Percentiles rank a stretch among this genome's conserved stretches.
Conservation (phyloP, 2,797 vertebrate species). For the Ceryle rudis region DNA sequence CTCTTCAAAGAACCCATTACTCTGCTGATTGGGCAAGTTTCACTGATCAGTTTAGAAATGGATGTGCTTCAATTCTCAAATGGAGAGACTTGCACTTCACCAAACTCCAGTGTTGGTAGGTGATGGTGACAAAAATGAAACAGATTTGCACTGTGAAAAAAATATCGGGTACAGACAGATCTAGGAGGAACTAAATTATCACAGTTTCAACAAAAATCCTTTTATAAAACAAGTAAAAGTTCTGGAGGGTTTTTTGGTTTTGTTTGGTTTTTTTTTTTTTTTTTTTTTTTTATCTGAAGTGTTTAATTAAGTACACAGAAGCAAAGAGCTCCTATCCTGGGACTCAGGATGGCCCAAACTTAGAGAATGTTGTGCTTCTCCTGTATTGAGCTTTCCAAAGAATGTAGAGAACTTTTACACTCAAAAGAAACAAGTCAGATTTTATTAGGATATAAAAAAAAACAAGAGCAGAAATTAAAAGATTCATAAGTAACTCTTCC, state of each 20-base stretch:
- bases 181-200: not conserved
- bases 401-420: fast-evolving
- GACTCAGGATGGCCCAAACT: not conserved
- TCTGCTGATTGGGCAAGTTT: not conserved
- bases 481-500: not conserved
- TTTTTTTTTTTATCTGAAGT: not conserved
- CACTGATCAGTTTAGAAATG: not conserved
- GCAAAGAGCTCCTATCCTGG: not conserved
- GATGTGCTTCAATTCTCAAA: not conserved
- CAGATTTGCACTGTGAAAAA: not conserved
- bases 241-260: not conserved
- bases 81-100: not conserved
- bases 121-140: not conserved
- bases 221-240: not conserved
- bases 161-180: not conserved
- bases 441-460: not conserved
- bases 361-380: not conserved
- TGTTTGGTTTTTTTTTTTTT: too few relatives aligned
- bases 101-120: not conserved
- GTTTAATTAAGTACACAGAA: not conserved
- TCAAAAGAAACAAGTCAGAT: not conserved
- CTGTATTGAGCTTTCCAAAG: not conserved
- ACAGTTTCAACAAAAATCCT: not conserved
- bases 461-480: not conserved
- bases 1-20: not conserved